Evolutionary conservation across 2,888 invertebrate species (phyloP), one percentile per base, ranked within the genome.

Genomic region (Ephialtes manifestator): DNA sequence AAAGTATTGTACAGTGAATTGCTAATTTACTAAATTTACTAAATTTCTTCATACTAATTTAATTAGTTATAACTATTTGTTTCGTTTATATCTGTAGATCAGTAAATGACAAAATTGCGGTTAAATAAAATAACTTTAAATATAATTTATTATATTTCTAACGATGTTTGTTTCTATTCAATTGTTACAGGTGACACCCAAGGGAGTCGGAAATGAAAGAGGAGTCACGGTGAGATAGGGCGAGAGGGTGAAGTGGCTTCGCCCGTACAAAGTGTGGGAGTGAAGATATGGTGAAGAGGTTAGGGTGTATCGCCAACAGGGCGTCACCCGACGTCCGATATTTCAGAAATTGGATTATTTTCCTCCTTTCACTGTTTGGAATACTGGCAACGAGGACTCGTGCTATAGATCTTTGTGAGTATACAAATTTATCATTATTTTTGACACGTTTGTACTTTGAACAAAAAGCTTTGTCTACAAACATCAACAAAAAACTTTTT

Each of bases 321-420:
- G 92, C 91, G 89, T 90, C 91, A 90, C 89, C 90, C 89, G 91
- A 88, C 86, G 83, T 84, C 89, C 89, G 88, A 89, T 90, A 87
- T 89, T 87, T 89, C 87, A 85, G 85, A 55, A 77, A 90, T 88
- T 89, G 89, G 86, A 87, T 88, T 75, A 84, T 90, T 86, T 86
- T 90, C 79, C 81, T 90, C 86, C 79, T 89, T 83, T 86, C 88
- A 84, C 76, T 86, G 58, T 85, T 89, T 67, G 83, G 82, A 48
- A 72, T 81, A 71, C 83, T 90, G 65, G 83, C 84, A 51, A 85
- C 90, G 80, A 89, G 89, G 77, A 87, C 89, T 75, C 85, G 83
- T 85, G 91, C 90, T 89, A 90, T 93, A 86, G 93, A 93, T 90
- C 92, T 93, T 83, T 93, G 93, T 93, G 83, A 93, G 91, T 92